These are phyloP conservation scores for Scartelaos histophorus DNA, from an alignment of 2,113 vertebrate species.

Conservation along the genomic window DNA sequence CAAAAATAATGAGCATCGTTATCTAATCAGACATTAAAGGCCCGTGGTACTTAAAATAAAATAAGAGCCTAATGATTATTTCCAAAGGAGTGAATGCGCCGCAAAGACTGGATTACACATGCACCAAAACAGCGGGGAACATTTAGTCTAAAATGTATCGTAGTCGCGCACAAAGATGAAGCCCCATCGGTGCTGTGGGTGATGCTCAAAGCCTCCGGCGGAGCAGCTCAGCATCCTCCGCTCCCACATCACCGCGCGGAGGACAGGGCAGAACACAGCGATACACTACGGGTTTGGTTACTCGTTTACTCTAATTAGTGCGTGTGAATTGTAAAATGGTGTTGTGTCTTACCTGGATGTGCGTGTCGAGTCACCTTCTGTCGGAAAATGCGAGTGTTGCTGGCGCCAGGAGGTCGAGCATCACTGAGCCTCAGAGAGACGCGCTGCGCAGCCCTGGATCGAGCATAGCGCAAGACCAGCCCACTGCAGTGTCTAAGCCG, in stretches of 20 bases:
- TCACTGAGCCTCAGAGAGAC: constrained; percentile 44
- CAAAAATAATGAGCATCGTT: constrained; percentile 35
- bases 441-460: constrained; percentile 62
- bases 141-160: not conserved
- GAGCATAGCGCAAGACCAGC: constrained; percentile 44
- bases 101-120: constrained; percentile 42
- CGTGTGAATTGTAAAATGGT: not conserved
- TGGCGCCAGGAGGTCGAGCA: constrained; percentile 47
- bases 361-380: constrained; percentile 51
- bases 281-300: not conserved
- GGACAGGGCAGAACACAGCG: not conserved
- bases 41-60: constrained; percentile 28
- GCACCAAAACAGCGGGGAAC: not conserved
- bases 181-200: constrained; percentile 29
- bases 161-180: not conserved
- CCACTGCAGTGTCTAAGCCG: constrained; percentile 70
- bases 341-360: constrained; percentile 48
- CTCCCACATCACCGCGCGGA: constrained; percentile 21
- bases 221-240: constrained; percentile 44
- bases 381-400: constrained; percentile 1
- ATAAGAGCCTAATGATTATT: constrained; percentile 18
- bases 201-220: constrained; percentile 46
- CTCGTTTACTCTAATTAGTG: not conserved
- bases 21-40: constrained; percentile 28
- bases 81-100: constrained; percentile 38